phyloP scores from a whole-genome alignment of 2,888 invertebrate genomes.

The Formica aserva region DNA sequence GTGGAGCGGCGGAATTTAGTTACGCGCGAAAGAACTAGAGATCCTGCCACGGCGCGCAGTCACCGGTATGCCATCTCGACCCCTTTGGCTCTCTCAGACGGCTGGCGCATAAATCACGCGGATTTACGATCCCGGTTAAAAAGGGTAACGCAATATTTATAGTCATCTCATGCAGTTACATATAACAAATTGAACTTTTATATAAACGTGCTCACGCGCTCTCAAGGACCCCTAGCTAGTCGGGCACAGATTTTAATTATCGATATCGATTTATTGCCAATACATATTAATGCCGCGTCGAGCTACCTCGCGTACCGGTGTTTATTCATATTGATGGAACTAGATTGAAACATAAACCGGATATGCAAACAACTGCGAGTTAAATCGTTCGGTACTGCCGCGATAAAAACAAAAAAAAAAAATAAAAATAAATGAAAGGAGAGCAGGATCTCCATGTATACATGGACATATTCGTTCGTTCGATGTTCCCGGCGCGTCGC shows the following conservation, averaged over 20 bases:
- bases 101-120: constrained; percentile 81
- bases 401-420: constrained; percentile 53
- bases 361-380: constrained; percentile 80
- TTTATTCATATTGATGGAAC: constrained; percentile 83
- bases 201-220: constrained; percentile 78
- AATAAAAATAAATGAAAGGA: background rate
- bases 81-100: constrained; percentile 69
- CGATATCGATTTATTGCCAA: constrained; percentile 85
- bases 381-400: constrained; percentile 69
- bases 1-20: constrained; percentile 44
- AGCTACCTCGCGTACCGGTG: constrained; percentile 79
- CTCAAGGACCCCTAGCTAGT: constrained; percentile 55
- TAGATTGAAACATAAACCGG: constrained; percentile 84
- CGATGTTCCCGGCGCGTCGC: constrained; percentile 23
- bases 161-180: constrained; percentile 84
- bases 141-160: constrained; percentile 85
- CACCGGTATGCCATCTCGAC: constrained; percentile 64
- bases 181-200: constrained; percentile 85
- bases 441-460: background rate
- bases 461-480: constrained; percentile 55
- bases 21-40: constrained; percentile 72
- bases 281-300: constrained; percentile 83
- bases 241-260: constrained; percentile 84
- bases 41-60: constrained; percentile 71
- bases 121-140: constrained; percentile 84